A percentile compares a stretch with the other conserved stretches of the same genome.
Evolutionary conservation across 2,113 vertebrate genomes (phyloP).

Genomic region (Actenoides hombroni): DNA sequence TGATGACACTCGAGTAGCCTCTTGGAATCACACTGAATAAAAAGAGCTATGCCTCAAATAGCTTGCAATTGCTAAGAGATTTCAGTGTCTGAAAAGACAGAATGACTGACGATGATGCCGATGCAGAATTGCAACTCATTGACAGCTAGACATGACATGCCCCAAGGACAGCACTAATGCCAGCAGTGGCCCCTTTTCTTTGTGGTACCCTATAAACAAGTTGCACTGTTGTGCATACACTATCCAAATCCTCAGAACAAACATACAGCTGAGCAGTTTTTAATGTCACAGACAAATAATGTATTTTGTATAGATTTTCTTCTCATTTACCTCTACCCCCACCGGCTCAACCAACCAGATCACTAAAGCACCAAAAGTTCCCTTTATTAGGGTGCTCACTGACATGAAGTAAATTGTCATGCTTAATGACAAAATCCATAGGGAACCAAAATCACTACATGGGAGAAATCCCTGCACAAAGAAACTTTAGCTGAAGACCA

Average conservation of each 20-base stretch:
- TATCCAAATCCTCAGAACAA: background rate
- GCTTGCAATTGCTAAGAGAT: background rate
- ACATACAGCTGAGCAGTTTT: background rate
- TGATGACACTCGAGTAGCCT: background rate
- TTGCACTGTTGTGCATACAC: background rate
- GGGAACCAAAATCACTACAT: background rate
- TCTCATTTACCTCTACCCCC: background rate
- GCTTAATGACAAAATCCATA: conserved; percentile 11
- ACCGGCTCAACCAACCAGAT: background rate
- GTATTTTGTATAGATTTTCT: background rate
- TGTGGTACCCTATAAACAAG: background rate
- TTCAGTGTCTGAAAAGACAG: background rate
- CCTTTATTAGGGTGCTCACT: background rate
- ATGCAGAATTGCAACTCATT: background rate
- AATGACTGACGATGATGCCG: background rate
- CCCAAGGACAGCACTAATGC: background rate
- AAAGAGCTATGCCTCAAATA: background rate
- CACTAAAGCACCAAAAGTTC: background rate
- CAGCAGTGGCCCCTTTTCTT: background rate
- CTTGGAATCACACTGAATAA: background rate
- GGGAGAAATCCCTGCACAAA: background rate
- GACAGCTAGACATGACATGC: background rate
- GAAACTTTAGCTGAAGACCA: background rate
- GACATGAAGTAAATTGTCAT: background rate
- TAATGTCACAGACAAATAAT: background rate